Base-by-base conservation (phyloP, 2,113 vertebrate genomes). In the Dasyprocta punctata region DNA sequence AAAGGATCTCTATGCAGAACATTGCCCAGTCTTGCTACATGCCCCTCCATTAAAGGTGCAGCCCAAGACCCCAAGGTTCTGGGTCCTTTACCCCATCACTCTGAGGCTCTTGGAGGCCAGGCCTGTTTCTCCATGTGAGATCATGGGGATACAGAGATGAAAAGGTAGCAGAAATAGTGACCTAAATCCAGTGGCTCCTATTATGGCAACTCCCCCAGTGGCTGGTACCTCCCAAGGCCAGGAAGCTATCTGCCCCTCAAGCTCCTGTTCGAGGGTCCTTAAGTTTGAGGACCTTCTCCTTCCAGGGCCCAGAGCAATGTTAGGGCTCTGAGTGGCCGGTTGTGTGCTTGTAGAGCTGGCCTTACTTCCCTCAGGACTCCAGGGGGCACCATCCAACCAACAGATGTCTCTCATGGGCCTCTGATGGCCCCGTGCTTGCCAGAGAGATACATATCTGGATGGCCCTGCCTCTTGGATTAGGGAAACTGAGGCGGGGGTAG, bases 291-390 rank as follows among this genome's bases (percentile, higher is more conserved):
- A 2, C 10, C 8, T 30, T 47, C 11, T 33, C 11, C 7, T 13
- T 11, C 38, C 20, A 1, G 12, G 3, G 17, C 7, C 60, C 0
- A 0, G 20, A 5, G 4, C 12, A 0, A 9, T 0, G 3, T 28
- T 63, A 16, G n/a, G 11, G 6, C 75, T 36, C 81, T 7, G 9
- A 11, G 63, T 0, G 2, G 20, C 69, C 1, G 16, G 9, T 84
- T 5, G 0, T 4, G 3, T 5, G 56, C 33, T 75, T 5, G 0
- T 0, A 22, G 54, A n/a, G 13, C 81, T 26, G 0, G 33, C 3
- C 41, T 61, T 77, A 75, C 47, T 86, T 86, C 44, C 58, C 33
- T 38, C 22, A 20, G 30, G 38, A 65, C 82, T 82, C 71, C 82
- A 82, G 83, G 71, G 24, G 82, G 81, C 54, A 96, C 89, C 12